Percentiles rank a stretch among this genome's conserved stretches.
Conservation (phyloP, 2,113 vertebrate species). For the Paraplagusia blochii region DNA sequence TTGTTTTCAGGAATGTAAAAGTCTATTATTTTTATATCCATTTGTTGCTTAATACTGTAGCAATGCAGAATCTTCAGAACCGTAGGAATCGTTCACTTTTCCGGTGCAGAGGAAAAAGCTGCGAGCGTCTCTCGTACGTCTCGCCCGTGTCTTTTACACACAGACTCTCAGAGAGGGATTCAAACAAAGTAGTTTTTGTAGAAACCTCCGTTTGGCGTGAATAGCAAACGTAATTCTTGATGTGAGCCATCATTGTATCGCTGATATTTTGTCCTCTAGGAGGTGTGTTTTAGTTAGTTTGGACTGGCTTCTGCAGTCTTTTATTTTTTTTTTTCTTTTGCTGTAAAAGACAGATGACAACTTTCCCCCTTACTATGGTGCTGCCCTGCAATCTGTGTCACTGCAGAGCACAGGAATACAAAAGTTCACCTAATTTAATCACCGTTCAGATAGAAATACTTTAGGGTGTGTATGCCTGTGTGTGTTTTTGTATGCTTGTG, state of each 20-base stretch:
- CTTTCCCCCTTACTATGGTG: slow-evolving; percentile 30
- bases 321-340: slow-evolving; percentile 14
- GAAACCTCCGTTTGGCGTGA: slow-evolving; percentile 38
- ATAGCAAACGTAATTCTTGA: slow-evolving; percentile 42
- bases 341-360: slow-evolving; percentile 29
- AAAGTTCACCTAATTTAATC: slow-evolving; percentile 60
- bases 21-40: slow-evolving; percentile 73
- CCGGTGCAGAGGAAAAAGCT: no score
- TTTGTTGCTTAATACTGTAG: slow-evolving; percentile 69
- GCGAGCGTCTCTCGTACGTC: no score
- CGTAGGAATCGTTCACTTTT: slow-evolving; percentile 47
- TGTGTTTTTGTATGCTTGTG: no score
- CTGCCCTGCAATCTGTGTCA: slow-evolving; percentile 58
- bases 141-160: no score
- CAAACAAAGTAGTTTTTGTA: slow-evolving; percentile 41
- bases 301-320: slow-evolving; percentile 12
- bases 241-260: slow-evolving; percentile 23
- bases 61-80: slow-evolving; percentile 55
- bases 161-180: slow-evolving; percentile 34
- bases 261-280: slow-evolving; percentile 8
- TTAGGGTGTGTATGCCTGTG: slow-evolving; percentile 57
- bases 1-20: slow-evolving; percentile 67
- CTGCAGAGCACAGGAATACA: slow-evolving; percentile 56
- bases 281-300: neutral
- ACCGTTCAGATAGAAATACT: slow-evolving; percentile 63